These are phyloP conservation scores for Hippopotamus amphibius DNA, from an alignment of 2,113 vertebrate species.

Conservation along the genomic window DNA sequence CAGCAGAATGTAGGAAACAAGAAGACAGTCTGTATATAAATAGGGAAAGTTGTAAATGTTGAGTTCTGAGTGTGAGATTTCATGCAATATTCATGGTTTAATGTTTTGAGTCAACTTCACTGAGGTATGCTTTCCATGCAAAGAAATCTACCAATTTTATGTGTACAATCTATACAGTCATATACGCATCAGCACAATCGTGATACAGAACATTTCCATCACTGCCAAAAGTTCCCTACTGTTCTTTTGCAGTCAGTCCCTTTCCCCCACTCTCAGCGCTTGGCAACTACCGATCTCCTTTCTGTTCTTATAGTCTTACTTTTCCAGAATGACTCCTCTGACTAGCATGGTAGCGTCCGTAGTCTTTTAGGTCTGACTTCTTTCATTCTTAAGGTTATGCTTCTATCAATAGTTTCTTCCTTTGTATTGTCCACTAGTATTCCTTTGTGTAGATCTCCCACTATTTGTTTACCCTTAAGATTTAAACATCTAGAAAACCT, in stretches of 20 bases:
- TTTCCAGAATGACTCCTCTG: not conserved
- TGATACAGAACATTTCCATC: not conserved
- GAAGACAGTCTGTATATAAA: not conserved
- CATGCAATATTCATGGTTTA: not conserved
- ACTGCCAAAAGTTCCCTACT: not conserved
- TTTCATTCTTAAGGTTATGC: not conserved
- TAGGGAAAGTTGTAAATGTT: not conserved
- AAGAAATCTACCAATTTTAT: not conserved
- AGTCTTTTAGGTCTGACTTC: not conserved
- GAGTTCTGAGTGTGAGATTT: not conserved
- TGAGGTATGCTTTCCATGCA: not conserved
- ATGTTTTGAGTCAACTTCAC: not conserved
- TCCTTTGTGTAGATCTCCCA: not conserved
- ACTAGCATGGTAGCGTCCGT: not conserved
- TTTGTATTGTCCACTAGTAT: not conserved
- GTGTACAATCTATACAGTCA: not conserved
- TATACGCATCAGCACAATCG: not conserved
- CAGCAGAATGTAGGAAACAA: not conserved
- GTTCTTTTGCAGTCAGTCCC: not conserved
- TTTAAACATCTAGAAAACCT: not conserved
- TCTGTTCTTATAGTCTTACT: not conserved
- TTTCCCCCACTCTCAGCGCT: not conserved
- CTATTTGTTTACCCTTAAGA: constrained; percentile 14
- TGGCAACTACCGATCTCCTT: not conserved
- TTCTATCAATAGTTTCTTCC: not conserved